These are phyloP conservation scores for Paralichthys olivaceus DNA, from an alignment of 2,113 vertebrate genomes.

Conservation along the genomic window DNA sequence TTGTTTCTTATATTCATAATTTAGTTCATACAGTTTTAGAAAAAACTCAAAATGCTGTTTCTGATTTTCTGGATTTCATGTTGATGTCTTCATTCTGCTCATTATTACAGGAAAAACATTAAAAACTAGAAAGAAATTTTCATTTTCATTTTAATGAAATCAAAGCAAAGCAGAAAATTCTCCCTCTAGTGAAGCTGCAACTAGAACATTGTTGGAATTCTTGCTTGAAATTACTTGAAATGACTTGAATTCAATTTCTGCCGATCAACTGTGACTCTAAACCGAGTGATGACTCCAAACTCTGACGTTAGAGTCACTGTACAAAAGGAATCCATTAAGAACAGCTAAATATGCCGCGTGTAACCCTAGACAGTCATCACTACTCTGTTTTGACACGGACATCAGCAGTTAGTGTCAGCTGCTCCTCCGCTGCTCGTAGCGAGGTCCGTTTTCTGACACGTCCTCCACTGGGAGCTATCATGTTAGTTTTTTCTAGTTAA, in stretches of 20 bases:
- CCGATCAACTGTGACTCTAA: neutral
- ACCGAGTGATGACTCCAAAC: neutral
- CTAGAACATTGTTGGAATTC: neutral
- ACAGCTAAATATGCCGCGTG: neutral
- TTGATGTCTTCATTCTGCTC: neutral
- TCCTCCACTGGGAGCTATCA: slow-evolving; percentile 39
- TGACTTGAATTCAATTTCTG: neutral
- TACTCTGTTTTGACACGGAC: slow-evolving; percentile 9
- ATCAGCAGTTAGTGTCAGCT: slow-evolving; percentile 43
- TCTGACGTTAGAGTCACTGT: neutral
- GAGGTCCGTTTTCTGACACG: slow-evolving; percentile 40
- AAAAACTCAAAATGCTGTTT: neutral
- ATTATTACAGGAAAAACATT: neutral
- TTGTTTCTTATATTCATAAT: neutral
- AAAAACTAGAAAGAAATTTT: neutral
- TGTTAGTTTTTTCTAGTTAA: slow-evolving; percentile 31
- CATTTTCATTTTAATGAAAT: neutral
- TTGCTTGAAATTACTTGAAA: neutral
- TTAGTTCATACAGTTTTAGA: neutral
- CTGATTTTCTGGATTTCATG: no score
- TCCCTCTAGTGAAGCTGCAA: neutral
- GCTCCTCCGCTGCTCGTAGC: slow-evolving; percentile 11
- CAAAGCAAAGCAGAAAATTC: neutral
- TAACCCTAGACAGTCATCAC: neutral
- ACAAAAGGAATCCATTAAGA: slow-evolving; percentile 4